Evolutionary conservation across 2,797 vertebrate species (phyloP).

Genomic region (Borostomias antarcticus): DNA sequence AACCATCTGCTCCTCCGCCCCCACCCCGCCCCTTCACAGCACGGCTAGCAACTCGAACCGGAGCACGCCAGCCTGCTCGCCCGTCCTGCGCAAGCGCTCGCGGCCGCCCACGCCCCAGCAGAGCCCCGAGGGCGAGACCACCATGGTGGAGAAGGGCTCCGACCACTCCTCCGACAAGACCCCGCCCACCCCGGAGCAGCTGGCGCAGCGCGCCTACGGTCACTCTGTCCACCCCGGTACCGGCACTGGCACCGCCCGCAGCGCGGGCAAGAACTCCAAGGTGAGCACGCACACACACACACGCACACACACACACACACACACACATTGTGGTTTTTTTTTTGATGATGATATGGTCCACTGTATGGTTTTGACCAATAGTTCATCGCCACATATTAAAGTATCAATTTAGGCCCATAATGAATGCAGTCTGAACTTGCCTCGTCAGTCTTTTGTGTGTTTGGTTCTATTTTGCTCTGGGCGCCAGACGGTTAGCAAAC

Average conservation of each 20-base stretch:
- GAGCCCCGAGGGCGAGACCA: constrained; percentile 79
- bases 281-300: constrained; percentile 60
- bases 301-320: background rate
- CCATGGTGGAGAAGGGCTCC: constrained; percentile 90
- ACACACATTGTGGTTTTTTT: too few relatives aligned
- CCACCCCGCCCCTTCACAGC: constrained; percentile 61
- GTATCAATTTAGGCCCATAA: too few relatives aligned
- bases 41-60: constrained; percentile 91
- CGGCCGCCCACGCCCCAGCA: constrained; percentile 81
- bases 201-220: constrained; percentile 72
- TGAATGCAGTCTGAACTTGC: too few relatives aligned
- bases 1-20: background rate
- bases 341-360: too few relatives aligned
- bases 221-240: constrained; percentile 79
- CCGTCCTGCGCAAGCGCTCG: constrained; percentile 87
- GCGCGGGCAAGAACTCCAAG: constrained; percentile 88
- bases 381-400: too few relatives aligned
- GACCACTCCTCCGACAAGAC: constrained; percentile 89
- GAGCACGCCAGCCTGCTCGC: constrained; percentile 90
- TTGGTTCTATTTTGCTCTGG: too few relatives aligned
- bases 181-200: constrained; percentile 85
- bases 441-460: too few relatives aligned
- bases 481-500: too few relatives aligned
- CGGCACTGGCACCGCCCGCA: constrained; percentile 79
- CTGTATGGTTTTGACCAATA: too few relatives aligned